phyloP scores from a whole-genome alignment of 2,113 vertebrate genomes.

The Eudyptes chrysolophus region DNA sequence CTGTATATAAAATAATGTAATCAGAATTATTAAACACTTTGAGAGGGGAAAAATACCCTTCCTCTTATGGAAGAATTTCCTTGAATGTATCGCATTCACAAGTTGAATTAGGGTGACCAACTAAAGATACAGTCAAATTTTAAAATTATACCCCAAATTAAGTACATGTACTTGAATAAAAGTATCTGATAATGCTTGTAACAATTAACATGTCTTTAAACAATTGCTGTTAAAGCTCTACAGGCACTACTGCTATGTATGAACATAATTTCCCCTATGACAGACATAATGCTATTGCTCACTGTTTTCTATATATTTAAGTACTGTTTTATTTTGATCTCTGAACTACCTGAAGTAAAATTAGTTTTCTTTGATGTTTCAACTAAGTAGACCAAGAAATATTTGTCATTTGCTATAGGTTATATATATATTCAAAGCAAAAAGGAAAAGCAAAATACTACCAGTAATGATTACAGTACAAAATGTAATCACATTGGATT shows the following conservation, averaged over 20 bases:
- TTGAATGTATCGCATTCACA: accelerated
- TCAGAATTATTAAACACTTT: not conserved
- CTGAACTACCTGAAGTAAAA: not conserved
- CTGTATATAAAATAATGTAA: not conserved
- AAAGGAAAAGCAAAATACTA: not conserved
- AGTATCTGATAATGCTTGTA: accelerated
- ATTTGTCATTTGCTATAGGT: not conserved
- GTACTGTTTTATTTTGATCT: not conserved
- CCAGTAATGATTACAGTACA: not conserved
- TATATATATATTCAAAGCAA: not conserved
- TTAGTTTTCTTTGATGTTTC: not conserved
- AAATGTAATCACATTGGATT: not conserved
- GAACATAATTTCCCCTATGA: not conserved
- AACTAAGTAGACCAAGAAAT: not conserved
- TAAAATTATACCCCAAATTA: not conserved
- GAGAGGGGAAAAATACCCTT: not conserved
- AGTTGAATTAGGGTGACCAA: not conserved
- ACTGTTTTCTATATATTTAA: not conserved
- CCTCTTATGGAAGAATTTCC: accelerated
- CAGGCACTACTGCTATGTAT: too few species aligned
- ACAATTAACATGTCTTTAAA: not conserved
- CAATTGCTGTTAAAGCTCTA: not conserved
- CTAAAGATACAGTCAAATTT: not conserved
- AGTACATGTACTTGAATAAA: not conserved
- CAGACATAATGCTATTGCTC: not conserved